Evolutionary conservation across 2,797 vertebrate genomes (phyloP).

Genomic region (Catamblyrhynchus diadema): DNA sequence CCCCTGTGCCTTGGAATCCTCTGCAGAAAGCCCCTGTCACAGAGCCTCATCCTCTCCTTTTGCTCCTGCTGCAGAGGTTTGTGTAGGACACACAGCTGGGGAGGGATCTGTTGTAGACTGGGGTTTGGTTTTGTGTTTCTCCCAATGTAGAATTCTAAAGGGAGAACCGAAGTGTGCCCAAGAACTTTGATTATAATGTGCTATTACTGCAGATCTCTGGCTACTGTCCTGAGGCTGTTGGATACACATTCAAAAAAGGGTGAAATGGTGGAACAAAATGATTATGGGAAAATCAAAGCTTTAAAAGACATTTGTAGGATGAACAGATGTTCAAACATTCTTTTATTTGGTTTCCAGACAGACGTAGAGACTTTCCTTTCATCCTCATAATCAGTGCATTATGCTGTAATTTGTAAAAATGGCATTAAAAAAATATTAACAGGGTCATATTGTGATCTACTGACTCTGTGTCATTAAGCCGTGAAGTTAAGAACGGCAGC

Average conservation of each 20-base stretch:
- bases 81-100: background rate
- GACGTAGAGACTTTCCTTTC: conserved; percentile 67
- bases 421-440: conserved; percentile 73
- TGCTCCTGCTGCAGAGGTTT: background rate
- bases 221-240: conserved; percentile 61
- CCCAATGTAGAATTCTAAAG: background rate
- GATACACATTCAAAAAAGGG: conserved; percentile 61
- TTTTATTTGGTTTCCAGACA: conserved; percentile 72
- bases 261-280: conserved; percentile 65
- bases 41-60: background rate
- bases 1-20: background rate
- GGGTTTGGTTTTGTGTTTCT: background rate
- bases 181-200: conserved; percentile 64
- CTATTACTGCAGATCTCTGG: conserved; percentile 67
- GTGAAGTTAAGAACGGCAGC: conserved; percentile 26
- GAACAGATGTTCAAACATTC: conserved; percentile 68
- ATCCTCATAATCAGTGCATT: conserved; percentile 72
- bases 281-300: conserved; percentile 67
- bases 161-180: background rate
- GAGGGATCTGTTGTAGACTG: background rate
- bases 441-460: conserved; percentile 67
- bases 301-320: conserved; percentile 67
- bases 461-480: conserved; percentile 60
- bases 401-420: conserved; percentile 75
- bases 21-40: background rate